Evolutionary conservation across 2,113 vertebrate species (phyloP).

Genomic region (Caretta caretta): DNA sequence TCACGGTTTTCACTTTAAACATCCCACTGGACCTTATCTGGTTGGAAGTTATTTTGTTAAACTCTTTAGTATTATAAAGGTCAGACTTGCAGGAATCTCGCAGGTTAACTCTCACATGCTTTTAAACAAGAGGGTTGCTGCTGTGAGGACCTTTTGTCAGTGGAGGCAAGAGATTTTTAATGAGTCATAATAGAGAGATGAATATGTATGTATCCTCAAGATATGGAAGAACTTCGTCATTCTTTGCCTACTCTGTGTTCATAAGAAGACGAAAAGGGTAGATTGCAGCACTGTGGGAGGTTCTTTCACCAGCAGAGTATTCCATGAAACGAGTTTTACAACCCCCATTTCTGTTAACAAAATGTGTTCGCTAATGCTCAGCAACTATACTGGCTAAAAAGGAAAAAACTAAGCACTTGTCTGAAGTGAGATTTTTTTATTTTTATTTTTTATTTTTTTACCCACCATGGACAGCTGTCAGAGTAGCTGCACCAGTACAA

Average conservation of each 20-base stretch:
- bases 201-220: not conserved
- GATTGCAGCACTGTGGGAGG: not conserved
- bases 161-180: not conserved
- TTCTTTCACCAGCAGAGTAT: not conserved
- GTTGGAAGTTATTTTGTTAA: no score
- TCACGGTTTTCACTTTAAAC: not conserved
- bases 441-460: not conserved
- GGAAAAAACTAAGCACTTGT: not conserved
- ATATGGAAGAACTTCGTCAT: not conserved
- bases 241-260: not conserved
- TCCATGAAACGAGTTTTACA: not conserved
- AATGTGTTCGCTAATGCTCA: not conserved
- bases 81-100: not conserved
- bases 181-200: not conserved
- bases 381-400: not conserved
- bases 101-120: not conserved
- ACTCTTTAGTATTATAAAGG: not conserved
- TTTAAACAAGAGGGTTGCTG: not conserved
- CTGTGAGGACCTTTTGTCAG: not conserved
- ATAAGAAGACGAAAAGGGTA: not conserved
- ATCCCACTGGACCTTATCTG: no score
- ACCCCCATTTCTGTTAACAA: not conserved
- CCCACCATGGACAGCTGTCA: not conserved
- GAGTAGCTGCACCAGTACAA: not conserved
- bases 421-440: not conserved